Evolutionary conservation across 30 jellyfish, hydroid and myxozoan genomes (phyloP).

Genomic region (Pseudorhiza aurosa): DNA sequence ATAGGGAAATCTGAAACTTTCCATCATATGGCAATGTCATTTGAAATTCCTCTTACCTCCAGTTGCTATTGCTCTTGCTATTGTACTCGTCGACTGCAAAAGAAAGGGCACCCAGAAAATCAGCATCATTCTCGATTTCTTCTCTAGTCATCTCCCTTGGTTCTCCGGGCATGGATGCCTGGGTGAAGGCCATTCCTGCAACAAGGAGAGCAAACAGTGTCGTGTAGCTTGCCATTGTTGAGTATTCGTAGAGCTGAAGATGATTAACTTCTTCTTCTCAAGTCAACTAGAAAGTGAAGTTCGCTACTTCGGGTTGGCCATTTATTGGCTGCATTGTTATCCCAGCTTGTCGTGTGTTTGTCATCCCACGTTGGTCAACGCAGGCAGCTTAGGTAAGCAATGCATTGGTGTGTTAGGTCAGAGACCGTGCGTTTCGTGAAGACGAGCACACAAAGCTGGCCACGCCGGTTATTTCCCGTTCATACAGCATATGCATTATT

Average conservation of each 20-base stretch:
- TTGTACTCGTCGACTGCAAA: conserved; percentile 9
- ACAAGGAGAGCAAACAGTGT: conserved; percentile 8
- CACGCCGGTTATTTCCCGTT: too few relatives aligned
- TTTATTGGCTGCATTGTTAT: neutral
- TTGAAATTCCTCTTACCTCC: too few relatives aligned
- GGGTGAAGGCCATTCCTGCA: conserved; percentile 4
- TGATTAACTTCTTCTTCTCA: neutral
- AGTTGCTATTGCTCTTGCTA: too few relatives aligned
- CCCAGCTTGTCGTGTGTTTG: conserved; percentile 1
- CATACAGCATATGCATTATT: too few relatives aligned
- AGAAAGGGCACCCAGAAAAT: conserved; percentile 5
- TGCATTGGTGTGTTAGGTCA: too few relatives aligned
- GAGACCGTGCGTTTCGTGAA: too few relatives aligned
- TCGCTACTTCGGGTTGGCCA: neutral
- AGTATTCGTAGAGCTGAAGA: neutral
- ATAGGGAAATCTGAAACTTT: too few relatives aligned
- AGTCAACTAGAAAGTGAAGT: neutral
- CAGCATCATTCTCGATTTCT: neutral
- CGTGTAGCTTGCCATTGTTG: conserved; percentile 17
- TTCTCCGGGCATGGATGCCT: neutral
- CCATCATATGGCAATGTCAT: too few relatives aligned
- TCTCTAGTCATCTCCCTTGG: conserved; percentile 6
- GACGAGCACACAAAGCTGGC: too few relatives aligned
- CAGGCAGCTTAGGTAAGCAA: too few relatives aligned
- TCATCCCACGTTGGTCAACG: too few relatives aligned